Percentiles rank a stretch among this genome's conserved stretches.
These are phyloP conservation scores for Esox lucius DNA, from an alignment of 2,797 vertebrate species.

Conservation along the genomic window DNA sequence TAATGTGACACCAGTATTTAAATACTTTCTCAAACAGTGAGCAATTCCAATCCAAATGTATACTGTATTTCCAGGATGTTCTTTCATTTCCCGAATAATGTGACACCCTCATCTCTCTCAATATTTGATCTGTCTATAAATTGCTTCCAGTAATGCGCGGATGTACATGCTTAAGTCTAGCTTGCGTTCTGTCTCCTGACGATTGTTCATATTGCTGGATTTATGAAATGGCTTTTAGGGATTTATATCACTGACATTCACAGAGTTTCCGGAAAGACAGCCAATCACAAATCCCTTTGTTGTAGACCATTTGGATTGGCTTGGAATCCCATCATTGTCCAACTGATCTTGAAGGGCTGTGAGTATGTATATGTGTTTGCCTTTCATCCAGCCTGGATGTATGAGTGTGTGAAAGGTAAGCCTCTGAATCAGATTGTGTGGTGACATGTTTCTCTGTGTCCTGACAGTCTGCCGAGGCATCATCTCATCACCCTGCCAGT, in stretches of 20 bases:
- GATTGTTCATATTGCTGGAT: conserved; percentile 11
- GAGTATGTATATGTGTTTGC: not conserved
- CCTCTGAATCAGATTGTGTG: not conserved
- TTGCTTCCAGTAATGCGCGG: conserved; percentile 39
- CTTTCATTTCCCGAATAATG: not conserved
- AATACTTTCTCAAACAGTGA: conserved; percentile 55
- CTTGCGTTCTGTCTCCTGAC: not conserved
- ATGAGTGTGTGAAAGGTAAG: conserved; percentile 10
- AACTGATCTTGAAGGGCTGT: conserved; percentile 12
- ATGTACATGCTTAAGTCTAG: conserved; percentile 26
- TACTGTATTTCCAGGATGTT: conserved; percentile 34
- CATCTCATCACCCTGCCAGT: conserved; percentile 6
- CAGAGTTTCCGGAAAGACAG: conserved; percentile 21
- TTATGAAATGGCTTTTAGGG: conserved; percentile 39
- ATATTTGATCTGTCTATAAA: conserved; percentile 44
- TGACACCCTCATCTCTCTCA: conserved; percentile 5
- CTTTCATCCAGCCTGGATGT: not conserved
- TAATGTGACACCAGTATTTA: conserved; percentile 46
- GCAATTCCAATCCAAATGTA: conserved; percentile 51
- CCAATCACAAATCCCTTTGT: conserved; percentile 17
- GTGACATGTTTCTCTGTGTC: conserved; percentile 46
- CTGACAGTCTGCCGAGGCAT: not conserved
- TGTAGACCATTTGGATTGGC: conserved; percentile 20
- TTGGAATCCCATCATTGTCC: conserved; percentile 8
- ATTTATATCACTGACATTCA: conserved; percentile 24